Percentiles rank a stretch among this genome's conserved stretches.
phyloP scores from a whole-genome alignment of 2,888 invertebrate genomes.

The Drosophila colorata region DNA sequence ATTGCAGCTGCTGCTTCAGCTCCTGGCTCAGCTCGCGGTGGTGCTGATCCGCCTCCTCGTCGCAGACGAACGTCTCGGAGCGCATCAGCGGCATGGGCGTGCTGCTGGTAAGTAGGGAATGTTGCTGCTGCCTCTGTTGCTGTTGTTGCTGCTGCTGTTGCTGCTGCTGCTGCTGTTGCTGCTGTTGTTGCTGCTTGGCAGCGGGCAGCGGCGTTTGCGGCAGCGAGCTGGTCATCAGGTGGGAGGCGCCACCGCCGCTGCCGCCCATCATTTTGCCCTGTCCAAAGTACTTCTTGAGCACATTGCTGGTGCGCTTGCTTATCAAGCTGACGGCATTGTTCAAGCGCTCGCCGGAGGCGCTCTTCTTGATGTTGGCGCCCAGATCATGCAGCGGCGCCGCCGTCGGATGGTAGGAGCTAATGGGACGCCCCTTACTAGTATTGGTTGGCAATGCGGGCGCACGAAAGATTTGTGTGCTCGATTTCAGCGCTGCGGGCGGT shows the following conservation, averaged over 20 bases:
- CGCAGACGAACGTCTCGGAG: conserved; percentile 84
- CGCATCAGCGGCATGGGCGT: conserved; percentile 74
- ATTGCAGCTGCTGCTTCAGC: conserved; percentile 7
- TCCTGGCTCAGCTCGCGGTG: not conserved
- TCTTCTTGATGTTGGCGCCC: conserved; percentile 75
- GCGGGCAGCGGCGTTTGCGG: conserved; percentile 61
- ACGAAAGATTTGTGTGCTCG: conserved; percentile 71
- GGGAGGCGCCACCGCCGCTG: not conserved
- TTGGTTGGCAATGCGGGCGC: conserved; percentile 68
- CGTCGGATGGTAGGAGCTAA: conserved; percentile 55
- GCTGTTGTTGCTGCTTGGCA: conserved; percentile 36
- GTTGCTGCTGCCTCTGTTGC: conserved; percentile 40
- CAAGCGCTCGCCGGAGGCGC: conserved; percentile 79
- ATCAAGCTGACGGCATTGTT: conserved; percentile 80
- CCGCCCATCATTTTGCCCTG: conserved; percentile 41
- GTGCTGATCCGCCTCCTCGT: conserved; percentile 63
- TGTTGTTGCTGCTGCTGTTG: conserved; percentile 40
- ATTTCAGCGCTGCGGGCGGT: conserved; percentile 57
- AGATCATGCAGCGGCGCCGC: conserved; percentile 51
- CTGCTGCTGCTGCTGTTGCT: not conserved
- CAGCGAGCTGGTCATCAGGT: conserved; percentile 55
- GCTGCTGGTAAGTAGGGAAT: conserved; percentile 44
- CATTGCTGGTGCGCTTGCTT: conserved; percentile 79
- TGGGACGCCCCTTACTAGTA: conserved; percentile 49
- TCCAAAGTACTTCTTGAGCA: conserved; percentile 80